Percentiles rank a stretch among this genome's conserved stretches.
Evolutionary conservation across 2,113 vertebrate species (phyloP).

Genomic region (Malurus alboscapulatus): DNA sequence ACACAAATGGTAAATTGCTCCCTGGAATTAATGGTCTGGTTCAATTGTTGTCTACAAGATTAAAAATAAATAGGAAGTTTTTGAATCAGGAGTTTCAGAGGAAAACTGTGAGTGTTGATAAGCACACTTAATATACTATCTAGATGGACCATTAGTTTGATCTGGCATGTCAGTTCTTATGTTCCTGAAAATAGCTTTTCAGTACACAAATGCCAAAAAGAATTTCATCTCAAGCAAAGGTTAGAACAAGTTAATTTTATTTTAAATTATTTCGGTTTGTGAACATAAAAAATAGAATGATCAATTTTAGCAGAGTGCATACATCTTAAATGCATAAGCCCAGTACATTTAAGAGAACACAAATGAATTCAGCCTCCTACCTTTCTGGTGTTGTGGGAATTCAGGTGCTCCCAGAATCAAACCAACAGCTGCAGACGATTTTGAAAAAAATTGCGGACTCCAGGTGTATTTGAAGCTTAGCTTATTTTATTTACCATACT

Average conservation of each 20-base stretch:
- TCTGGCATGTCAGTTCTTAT: background rate
- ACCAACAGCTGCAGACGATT: background rate
- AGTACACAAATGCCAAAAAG: background rate
- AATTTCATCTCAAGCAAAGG: background rate
- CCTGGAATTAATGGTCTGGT: conserved; percentile 5
- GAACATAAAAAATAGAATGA: background rate
- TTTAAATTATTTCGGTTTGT: background rate
- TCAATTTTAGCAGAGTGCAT: background rate
- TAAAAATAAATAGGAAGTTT: conserved; percentile 45
- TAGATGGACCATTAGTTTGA: conserved; percentile 40
- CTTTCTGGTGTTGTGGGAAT: background rate
- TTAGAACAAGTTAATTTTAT: conserved; percentile 39
- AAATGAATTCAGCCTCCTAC: background rate
- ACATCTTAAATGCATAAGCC: background rate
- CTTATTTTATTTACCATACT: background rate
- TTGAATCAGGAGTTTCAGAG: conserved; percentile 31
- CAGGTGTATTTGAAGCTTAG: background rate
- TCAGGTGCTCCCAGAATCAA: background rate
- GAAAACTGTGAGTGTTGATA: conserved; percentile 48
- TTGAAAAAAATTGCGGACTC: background rate
- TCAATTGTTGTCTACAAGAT: conserved; percentile 39
- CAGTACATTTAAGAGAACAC: background rate
- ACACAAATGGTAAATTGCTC: conserved; percentile 15
- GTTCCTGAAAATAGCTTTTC: conserved; percentile 20
- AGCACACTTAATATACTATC: conserved; percentile 9